These are phyloP conservation scores for Arizona elegans DNA, from an alignment of 2,113 vertebrate species.

Conservation along the genomic window DNA sequence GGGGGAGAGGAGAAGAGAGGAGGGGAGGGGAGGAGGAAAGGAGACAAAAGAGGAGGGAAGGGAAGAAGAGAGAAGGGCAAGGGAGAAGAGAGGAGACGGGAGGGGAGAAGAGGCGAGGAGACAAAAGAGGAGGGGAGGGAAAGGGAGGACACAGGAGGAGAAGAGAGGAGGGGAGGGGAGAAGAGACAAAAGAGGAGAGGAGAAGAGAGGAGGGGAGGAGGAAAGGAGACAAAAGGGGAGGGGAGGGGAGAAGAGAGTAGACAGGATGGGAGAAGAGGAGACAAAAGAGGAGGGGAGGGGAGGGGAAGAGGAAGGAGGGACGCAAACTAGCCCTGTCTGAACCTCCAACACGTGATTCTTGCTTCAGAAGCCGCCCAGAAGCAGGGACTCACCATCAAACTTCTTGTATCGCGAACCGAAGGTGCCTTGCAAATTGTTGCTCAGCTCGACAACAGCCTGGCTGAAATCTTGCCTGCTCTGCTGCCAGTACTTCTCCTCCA, in stretches of 20 bases:
- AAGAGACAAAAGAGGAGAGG: no score
- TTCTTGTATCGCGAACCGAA: slow-evolving; percentile 89
- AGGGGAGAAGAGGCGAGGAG: no score
- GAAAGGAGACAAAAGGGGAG: neutral
- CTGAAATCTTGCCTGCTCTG: slow-evolving; percentile 90
- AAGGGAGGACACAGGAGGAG: no score
- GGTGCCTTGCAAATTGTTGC: slow-evolving; percentile 81
- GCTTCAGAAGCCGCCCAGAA: slow-evolving; percentile 14
- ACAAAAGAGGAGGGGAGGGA: no score
- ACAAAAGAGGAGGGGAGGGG: neutral
- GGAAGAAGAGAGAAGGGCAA: no score
- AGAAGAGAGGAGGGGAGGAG: neutral
- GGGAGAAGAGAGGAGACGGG: no score
- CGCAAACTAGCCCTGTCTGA: neutral
- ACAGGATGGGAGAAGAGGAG: accelerated
- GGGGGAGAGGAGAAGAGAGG: no score
- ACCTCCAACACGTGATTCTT: neutral
- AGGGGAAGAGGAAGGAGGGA: neutral
- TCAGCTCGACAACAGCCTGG: slow-evolving; percentile 81
- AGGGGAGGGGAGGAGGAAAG: no score
- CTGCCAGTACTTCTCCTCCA: slow-evolving; percentile 95
- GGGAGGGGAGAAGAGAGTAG: neutral
- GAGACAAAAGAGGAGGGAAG: no score
- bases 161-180: no score
- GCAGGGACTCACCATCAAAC: slow-evolving; percentile 79